These are phyloP conservation scores for Paradoxurus hermaphroditus DNA, from an alignment of 2,113 vertebrate species.

Conservation along the genomic window DNA sequence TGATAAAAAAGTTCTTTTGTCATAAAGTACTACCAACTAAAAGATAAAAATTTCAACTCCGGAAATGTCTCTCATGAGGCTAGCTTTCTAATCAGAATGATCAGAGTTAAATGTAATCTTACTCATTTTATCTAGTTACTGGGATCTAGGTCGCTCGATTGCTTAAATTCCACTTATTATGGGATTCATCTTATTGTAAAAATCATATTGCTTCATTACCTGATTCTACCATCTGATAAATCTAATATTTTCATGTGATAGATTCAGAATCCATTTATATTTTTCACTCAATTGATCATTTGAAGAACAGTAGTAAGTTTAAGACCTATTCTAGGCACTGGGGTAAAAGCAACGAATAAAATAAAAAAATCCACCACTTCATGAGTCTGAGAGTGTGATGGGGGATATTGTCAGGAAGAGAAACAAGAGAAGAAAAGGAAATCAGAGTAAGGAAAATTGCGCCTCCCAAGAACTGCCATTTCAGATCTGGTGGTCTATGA, in stretches of 20 bases:
- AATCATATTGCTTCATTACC: neutral
- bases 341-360: neutral
- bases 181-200: neutral
- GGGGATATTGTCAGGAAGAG: neutral
- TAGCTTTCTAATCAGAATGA: neutral
- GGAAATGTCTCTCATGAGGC: neutral
- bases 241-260: neutral
- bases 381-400: neutral
- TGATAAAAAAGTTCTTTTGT: neutral
- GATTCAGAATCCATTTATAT: neutral
- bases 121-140: neutral
- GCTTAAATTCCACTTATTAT: neutral
- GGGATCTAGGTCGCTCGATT: neutral
- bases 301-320: neutral
- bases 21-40: neutral
- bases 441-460: neutral
- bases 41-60: neutral
- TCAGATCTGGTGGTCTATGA: neutral
- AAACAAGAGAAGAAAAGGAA: neutral
- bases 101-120: neutral
- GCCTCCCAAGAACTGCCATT: neutral
- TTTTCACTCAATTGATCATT: neutral
- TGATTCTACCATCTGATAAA: neutral
- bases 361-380: neutral
- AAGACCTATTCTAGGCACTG: neutral